These are phyloP conservation scores for Mesaphorura yosii DNA, from an alignment of 1,140 invertebrate species.

Conservation along the genomic window DNA sequence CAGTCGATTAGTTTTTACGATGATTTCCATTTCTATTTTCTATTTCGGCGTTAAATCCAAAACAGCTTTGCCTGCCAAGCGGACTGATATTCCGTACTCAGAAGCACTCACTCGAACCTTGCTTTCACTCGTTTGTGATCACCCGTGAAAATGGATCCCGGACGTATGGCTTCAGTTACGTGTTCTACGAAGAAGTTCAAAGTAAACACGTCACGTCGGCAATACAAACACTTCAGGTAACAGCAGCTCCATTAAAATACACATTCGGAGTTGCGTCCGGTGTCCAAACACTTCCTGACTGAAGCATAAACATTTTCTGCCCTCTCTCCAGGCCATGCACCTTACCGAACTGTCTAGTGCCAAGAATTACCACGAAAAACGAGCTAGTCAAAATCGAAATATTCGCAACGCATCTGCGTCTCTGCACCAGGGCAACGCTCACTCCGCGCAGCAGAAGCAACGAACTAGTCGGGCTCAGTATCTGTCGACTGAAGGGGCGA, in stretches of 20 bases:
- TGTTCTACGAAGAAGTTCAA: conserved; percentile 90
- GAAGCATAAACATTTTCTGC: conserved; percentile 3
- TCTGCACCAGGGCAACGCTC: conserved; percentile 4
- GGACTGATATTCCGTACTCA: conserved; percentile 88
- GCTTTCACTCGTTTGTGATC: conserved; percentile 93
- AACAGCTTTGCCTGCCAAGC: conserved; percentile 81
- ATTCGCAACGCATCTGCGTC: conserved; percentile 19
- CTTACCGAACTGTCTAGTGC: conserved; percentile 70
- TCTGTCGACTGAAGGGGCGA: conserved; percentile 41
- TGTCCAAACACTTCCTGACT: neutral
- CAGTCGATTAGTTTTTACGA: too few species aligned
- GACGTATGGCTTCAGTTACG: conserved; percentile 82
- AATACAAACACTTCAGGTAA: conserved; percentile 81
- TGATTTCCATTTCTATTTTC: too few species aligned
- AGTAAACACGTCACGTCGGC: conserved; percentile 83
- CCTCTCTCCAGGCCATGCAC: conserved; percentile 64
- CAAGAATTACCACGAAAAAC: conserved; percentile 21
- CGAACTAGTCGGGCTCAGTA: conserved; percentile 13
- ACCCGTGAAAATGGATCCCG: conserved; percentile 90
- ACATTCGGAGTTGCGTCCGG: neutral
- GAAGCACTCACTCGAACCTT: conserved; percentile 74
- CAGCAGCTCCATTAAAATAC: conserved; percentile 2
- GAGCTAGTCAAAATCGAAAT: conserved; percentile 24
- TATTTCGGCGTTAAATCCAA: too few species aligned
- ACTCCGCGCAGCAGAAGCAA: conserved; percentile 10